Evolutionary conservation across 30 jellyfish, hydroid and myxozoan genomes (phyloP), one percentile per base, ranked within the genome.

Genomic region (Hydractinia echinata): DNA sequence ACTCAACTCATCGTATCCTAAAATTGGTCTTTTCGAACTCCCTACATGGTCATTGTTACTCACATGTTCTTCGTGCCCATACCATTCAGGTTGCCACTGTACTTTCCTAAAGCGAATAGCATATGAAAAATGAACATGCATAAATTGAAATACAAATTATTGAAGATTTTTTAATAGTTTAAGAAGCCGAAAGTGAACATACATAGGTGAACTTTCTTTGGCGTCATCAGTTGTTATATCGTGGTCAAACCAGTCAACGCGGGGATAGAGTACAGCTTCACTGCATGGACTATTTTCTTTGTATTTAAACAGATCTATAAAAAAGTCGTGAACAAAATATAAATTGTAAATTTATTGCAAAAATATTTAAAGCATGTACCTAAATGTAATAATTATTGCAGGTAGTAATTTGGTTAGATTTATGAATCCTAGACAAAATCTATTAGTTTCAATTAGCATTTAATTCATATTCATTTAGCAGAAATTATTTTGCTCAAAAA

Each of bases 181-280:
- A 30, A 0, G 44, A 30, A 30, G 44, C 44, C 44, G 44, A 30
- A 30, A 30, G 2, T 30, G 44, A 30, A 30, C 44, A 30, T 30
- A 30, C 44, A 30, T 30, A 30, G 44, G 44, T 39, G 77, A 10
- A 8, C 72, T 73, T 72, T 20, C 61, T 15, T 48, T 50, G 14
- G n/a, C 61, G 44, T 55, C 81, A 6, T 11, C 6, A 7, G 7
- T 54, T 11, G 73, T 14, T 44, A 6, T 44, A n/a, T 48, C 74
- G 80, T 88, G 96, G 74, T 88, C 96, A 88, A 82, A 88, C 96
- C 96, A 88, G 48, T 88, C 96, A 54, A 82, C 96, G 55, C 96
- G 58, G 7, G 96, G 96, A 54, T 88, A 88, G 53, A 18, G 79
- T 51, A 53, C 69, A 58, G 18, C 69, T 13, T 58, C 19, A 58